phyloP scores from a whole-genome alignment of 2,888 invertebrate genomes.

The Nasonovia ribisnigri region DNA sequence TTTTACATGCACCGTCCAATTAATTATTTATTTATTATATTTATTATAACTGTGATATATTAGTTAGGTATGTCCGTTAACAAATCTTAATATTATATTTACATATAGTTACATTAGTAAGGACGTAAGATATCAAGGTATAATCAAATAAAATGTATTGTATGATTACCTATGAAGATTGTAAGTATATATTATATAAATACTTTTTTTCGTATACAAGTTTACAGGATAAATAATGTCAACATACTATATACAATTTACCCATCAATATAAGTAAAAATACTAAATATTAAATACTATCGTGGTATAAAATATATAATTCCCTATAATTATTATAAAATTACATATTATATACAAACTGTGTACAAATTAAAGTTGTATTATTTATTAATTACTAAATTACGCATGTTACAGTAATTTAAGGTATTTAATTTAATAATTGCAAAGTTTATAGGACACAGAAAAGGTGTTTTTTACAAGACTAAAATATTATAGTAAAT shows the following conservation, averaged over 20 bases:
- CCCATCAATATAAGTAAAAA: background rate
- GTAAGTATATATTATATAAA: background rate
- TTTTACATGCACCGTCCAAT: background rate
- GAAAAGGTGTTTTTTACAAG: background rate
- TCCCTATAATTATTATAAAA: background rate
- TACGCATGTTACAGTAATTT: background rate
- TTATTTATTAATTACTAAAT: background rate
- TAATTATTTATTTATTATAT: background rate
- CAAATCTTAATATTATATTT: background rate
- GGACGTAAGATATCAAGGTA: too few relatives aligned
- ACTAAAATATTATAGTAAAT: background rate
- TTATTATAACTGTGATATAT: too few relatives aligned
- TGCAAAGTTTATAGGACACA: background rate
- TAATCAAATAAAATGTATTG: background rate
- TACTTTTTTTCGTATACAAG: background rate
- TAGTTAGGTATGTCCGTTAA: background rate
- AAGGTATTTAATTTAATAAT: background rate
- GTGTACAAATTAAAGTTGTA: background rate
- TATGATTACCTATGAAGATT: background rate
- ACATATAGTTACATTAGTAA: background rate
- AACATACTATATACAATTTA: background rate
- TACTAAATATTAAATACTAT: background rate
- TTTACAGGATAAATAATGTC: background rate
- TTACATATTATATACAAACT: background rate
- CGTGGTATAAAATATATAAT: background rate